Evolutionary conservation across 2,797 vertebrate species (phyloP), one percentile per base, ranked within the genome.

Genomic region (Emydoidea blandingii): DNA sequence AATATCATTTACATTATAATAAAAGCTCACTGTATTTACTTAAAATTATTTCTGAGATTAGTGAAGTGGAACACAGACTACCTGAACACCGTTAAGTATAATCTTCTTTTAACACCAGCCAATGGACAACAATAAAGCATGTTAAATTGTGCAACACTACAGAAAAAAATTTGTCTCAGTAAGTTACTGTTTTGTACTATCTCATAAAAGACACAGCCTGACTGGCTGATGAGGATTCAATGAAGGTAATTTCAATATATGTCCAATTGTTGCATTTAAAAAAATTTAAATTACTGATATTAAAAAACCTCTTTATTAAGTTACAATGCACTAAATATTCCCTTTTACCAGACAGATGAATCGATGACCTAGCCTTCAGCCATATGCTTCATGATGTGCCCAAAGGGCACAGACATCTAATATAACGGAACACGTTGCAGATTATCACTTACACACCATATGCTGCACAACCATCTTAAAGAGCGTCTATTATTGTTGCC

Each of bases 161-260:
- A 49, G 41, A 41, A 74, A 72, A 72, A 23, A 5, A 10, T 18
- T 25, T n/a, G 31, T 37, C 0, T 15, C 86, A 62, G 4, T 15
- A 81, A 25, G 27, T 12, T 4, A 41, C 3, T 1, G 4, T 9
- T 37, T 50, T 21, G 2, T 11, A 47, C 0, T 74, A 49, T 9
- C 83, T 74, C 3, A 88, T 15, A 34, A 92, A 41, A 81, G 25
- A 1, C 25, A 88, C n/a, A 95, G 82, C 8, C 15, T 56, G 76
- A 87, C 0, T 12, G 16, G 5, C 41, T 76, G 78, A 37, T 74
- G 21, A 74, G 37, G 54, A 81, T 7, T 25, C 27, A 81, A 62
- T 34, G 3, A 62, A 62, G 9, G 18, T 59, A 49, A 85, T 79
- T 15, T 47, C 76, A 86, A 49, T 47, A 53, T 8, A 84, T 6